Conservation (phyloP, 2,888 invertebrate genomes). For the Cybosia mesomella region DNA sequence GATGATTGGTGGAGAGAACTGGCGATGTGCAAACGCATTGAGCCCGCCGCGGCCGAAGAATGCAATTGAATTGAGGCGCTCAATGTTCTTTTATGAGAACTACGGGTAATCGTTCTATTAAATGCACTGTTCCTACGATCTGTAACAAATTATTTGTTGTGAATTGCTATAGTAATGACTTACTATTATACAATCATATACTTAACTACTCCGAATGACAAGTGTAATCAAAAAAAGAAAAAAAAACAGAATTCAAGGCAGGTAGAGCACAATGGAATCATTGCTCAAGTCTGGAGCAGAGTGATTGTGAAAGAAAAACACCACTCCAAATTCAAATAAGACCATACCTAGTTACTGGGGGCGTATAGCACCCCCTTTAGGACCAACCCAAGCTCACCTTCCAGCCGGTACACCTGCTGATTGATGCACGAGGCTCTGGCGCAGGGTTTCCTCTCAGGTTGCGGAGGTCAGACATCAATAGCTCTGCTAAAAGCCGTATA, state of each 20-base stretch:
- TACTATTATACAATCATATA: slow-evolving; percentile 13
- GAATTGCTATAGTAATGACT: slow-evolving; percentile 32
- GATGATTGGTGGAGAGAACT: slow-evolving; percentile 69
- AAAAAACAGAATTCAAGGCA: too few species aligned
- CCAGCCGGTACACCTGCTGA: too few species aligned
- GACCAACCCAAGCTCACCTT: too few species aligned
- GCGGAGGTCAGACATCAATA: too few species aligned
- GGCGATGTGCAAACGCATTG: slow-evolving; percentile 71
- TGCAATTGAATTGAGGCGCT: slow-evolving; percentile 77
- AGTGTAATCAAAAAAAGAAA: neutral
- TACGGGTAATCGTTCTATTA: slow-evolving; percentile 69
- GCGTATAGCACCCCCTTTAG: neutral
- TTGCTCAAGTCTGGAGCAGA: neutral
- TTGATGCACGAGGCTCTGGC: too few species aligned
- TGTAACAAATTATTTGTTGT: slow-evolving; percentile 43
- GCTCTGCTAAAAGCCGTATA: too few species aligned
- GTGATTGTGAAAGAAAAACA: neutral
- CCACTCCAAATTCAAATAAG: too few species aligned
- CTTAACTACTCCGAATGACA: slow-evolving; percentile 4
- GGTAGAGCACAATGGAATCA: neutral
- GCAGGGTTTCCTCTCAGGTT: too few species aligned
- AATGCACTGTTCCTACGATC: slow-evolving; percentile 36
- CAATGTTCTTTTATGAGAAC: slow-evolving; percentile 71
- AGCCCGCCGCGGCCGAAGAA: slow-evolving; percentile 60
- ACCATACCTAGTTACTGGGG: too few species aligned